Evolutionary conservation across 1,140 invertebrate genomes (phyloP).

Genomic region (Eupeodes corollae): DNA sequence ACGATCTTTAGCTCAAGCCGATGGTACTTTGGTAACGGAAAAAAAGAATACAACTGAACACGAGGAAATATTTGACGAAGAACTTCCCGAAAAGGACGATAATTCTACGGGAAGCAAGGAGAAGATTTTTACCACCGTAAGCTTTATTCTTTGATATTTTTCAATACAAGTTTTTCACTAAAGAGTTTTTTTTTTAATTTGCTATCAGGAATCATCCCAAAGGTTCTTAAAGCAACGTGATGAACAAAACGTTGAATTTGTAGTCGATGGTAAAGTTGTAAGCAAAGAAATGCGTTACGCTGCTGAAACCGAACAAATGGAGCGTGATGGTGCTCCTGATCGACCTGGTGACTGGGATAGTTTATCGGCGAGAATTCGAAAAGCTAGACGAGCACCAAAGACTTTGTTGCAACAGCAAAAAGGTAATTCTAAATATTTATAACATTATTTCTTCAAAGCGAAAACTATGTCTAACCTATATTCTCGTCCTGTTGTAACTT

Average conservation of each 20-base stretch:
- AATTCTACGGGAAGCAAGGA: conserved; percentile 14
- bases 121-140: conserved; percentile 22
- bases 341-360: conserved; percentile 61
- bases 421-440: conserved; percentile 17
- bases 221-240: conserved; percentile 44
- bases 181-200: background rate
- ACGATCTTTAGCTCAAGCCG: conserved; percentile 51
- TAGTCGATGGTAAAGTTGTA: conserved; percentile 59
- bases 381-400: conserved; percentile 47
- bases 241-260: conserved; percentile 63
- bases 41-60: conserved; percentile 67
- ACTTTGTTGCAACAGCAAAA: conserved; percentile 34
- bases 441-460: too few species aligned
- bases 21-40: conserved; percentile 77
- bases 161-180: too few species aligned
- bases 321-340: conserved; percentile 52
- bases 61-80: conserved; percentile 68
- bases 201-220: conserved; percentile 31
- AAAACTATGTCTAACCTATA: too few species aligned
- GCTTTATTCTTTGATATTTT: background rate
- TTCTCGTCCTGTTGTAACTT: too few species aligned
- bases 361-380: conserved; percentile 57
- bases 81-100: conserved; percentile 51
- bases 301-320: conserved; percentile 61
- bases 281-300: conserved; percentile 65